Conservation (phyloP, 2,888 invertebrate genomes). For the Pegoplata infirma region DNA sequence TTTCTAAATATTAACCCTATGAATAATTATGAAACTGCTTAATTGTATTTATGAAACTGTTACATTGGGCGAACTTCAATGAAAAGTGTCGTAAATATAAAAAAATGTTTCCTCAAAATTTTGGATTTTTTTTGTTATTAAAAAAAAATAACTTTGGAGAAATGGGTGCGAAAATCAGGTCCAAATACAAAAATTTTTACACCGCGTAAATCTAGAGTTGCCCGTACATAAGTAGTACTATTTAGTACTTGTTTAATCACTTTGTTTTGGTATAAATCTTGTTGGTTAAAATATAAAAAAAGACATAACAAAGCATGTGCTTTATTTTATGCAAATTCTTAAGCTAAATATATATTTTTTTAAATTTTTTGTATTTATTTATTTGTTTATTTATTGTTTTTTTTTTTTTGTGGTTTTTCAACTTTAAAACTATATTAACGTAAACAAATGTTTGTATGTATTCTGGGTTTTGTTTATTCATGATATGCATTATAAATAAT, state of each 20-base stretch:
- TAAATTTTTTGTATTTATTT: conserved; percentile 2
- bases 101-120: too few relatives aligned
- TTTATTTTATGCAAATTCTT: conserved; percentile 37
- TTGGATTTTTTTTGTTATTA: too few relatives aligned
- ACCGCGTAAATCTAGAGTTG: too few relatives aligned
- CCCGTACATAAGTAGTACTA: too few relatives aligned
- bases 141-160: too few relatives aligned
- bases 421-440: conserved; percentile 12
- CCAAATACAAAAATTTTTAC: too few relatives aligned
- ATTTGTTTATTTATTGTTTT: conserved; percentile 12
- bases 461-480: conserved; percentile 2
- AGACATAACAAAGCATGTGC: conserved; percentile 5
- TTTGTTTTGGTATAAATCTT: not conserved
- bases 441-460: conserved; percentile 34
- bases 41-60: too few relatives aligned
- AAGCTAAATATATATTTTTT: conserved; percentile 17
- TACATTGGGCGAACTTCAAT: too few relatives aligned
- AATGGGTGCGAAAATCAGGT: too few relatives aligned
- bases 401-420: conserved; percentile 20
- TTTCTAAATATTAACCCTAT: too few relatives aligned
- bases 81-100: too few relatives aligned
- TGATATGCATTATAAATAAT: conserved; percentile 34
- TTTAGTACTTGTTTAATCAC: not conserved
- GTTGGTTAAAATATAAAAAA: not conserved
- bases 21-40: too few relatives aligned